Evolutionary conservation across 1,140 invertebrate genomes (phyloP).

Genomic region (Monomorium pharaonis): DNA sequence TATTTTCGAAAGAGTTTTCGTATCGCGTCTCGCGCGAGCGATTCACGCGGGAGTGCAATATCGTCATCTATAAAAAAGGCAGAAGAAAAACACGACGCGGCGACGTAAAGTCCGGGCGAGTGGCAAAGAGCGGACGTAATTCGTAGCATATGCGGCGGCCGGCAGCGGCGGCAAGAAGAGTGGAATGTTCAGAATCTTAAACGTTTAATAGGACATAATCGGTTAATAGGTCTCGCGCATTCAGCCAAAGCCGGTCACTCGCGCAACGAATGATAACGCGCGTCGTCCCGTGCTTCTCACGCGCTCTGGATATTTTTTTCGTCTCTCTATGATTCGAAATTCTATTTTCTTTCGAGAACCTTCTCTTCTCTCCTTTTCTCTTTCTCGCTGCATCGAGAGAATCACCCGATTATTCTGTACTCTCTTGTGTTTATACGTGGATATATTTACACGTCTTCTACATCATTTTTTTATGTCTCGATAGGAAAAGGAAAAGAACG

Average conservation of each 20-base stretch:
- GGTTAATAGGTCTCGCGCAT: constrained; percentile 72
- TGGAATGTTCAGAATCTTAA: constrained; percentile 78
- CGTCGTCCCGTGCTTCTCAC: constrained; percentile 18
- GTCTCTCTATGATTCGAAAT: constrained; percentile 29
- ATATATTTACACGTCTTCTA: background rate
- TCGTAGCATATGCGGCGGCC: background rate
- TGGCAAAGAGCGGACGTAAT: constrained; percentile 30
- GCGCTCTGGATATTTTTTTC: constrained; percentile 36
- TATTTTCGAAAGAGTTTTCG: background rate
- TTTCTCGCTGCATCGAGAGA: background rate
- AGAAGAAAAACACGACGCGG: background rate
- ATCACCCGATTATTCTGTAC: background rate
- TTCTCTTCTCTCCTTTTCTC: background rate
- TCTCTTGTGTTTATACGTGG: no score
- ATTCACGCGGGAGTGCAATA: background rate
- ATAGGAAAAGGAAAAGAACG: background rate
- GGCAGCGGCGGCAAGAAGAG: constrained; percentile 56
- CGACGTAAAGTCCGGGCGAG: background rate
- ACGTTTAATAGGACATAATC: constrained; percentile 79
- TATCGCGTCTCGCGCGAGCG: background rate
- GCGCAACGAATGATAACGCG: constrained; percentile 40
- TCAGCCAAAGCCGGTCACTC: constrained; percentile 56
- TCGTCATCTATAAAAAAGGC: background rate
- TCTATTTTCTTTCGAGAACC: background rate
- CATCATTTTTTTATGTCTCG: background rate